Conservation (phyloP, 2,888 invertebrate genomes). For the Achlya flavicornis region DNA sequence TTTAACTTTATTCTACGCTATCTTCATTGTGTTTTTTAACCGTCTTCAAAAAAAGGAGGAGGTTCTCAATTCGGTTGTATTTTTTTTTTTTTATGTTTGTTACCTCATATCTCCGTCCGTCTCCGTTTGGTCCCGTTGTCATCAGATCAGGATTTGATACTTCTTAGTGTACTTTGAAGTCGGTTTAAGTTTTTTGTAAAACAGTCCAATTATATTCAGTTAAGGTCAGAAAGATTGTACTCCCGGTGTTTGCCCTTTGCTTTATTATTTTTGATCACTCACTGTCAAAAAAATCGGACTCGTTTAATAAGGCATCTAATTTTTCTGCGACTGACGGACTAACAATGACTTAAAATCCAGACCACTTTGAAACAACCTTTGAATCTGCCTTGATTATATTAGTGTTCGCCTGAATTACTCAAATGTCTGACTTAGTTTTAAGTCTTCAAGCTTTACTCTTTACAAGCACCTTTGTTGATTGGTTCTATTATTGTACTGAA, state of each 20-base stretch:
- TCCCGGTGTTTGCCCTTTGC: conserved; percentile 8
- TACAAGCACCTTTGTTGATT: neutral
- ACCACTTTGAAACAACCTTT: neutral
- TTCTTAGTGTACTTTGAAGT: no score
- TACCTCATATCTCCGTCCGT: no score
- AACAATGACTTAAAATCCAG: neutral
- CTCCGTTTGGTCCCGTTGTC: no score
- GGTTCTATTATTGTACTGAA: neutral
- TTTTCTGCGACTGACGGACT: conserved; percentile 3
- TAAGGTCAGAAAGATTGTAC: conserved; percentile 2
- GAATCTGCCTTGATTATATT: neutral
- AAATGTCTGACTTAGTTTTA: neutral
- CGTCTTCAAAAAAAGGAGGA: no score
- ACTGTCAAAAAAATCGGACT: conserved; percentile 2
- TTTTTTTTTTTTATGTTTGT: no score
- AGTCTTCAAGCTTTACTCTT: neutral
- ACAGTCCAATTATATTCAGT: no score
- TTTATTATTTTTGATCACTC: conserved; percentile 12
- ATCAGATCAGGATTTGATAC: no score
- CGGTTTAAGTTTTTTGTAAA: no score
- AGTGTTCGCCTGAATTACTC: no score
- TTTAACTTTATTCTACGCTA: neutral
- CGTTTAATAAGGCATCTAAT: neutral
- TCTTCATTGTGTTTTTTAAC: conserved; percentile 8
- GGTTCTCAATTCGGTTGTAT: no score